phyloP scores from a whole-genome alignment of 2,113 vertebrate genomes.

The Mystacornis crossleyi region DNA sequence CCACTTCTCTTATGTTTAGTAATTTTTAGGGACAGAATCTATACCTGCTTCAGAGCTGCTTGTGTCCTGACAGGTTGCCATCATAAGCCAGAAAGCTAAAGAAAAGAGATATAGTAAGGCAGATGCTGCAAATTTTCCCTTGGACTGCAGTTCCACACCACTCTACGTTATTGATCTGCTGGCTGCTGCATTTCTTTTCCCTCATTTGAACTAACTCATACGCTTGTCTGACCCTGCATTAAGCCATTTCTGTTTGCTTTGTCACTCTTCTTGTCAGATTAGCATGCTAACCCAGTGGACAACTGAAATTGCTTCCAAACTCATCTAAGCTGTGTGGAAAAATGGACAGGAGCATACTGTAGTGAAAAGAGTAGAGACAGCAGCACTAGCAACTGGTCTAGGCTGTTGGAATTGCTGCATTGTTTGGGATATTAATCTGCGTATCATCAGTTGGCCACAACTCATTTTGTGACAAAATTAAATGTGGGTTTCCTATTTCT shows the following conservation, averaged over 20 bases:
- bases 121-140: background rate
- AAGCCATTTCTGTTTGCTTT: background rate
- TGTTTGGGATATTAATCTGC: background rate
- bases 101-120: background rate
- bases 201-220: background rate
- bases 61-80: background rate
- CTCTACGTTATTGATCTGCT: background rate
- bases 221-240: background rate
- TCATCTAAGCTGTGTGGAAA: background rate
- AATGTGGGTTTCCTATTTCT: background rate
- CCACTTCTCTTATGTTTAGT: background rate
- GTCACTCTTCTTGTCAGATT: background rate
- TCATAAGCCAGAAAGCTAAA: background rate
- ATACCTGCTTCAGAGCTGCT: background rate
- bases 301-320: background rate
- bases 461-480: background rate
- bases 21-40: background rate
- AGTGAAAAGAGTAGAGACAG: background rate
- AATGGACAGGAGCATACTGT: background rate
- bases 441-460: background rate
- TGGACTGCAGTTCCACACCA: background rate
- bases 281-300: fast-evolving
- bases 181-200: background rate
- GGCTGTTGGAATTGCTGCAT: background rate
- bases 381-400: background rate